Evolutionary conservation across 2,113 vertebrate species (phyloP).

Genomic region (Dendrocopos noguchii): DNA sequence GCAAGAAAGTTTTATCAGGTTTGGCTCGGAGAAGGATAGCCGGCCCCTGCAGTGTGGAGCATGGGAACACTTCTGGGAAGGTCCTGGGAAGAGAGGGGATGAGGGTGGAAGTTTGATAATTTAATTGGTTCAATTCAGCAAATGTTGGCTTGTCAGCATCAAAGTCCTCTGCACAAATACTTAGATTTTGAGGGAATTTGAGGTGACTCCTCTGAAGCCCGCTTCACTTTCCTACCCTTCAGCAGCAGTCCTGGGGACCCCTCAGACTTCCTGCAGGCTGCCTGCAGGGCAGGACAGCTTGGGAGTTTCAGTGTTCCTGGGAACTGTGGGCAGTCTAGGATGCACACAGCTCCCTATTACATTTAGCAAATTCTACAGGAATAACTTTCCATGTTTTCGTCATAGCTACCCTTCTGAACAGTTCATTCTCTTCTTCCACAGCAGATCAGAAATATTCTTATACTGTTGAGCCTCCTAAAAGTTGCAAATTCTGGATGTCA

Average conservation of each 20-base stretch:
- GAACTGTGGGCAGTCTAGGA: not conserved
- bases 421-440: not conserved
- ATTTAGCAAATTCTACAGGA: not conserved
- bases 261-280: not conserved
- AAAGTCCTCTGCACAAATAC: not conserved
- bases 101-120: not conserved
- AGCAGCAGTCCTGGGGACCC: not conserved
- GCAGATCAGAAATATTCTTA: not conserved
- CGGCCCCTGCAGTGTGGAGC: not conserved
- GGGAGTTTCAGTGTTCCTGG: not conserved
- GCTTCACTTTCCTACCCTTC: not conserved
- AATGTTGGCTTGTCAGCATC: not conserved
- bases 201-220: not conserved
- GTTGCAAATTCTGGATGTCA: not conserved
- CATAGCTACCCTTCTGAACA: not conserved
- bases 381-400: not conserved
- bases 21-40: not conserved
- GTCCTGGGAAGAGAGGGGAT: not conserved
- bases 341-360: not conserved
- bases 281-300: fast-evolving
- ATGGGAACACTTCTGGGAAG: not conserved
- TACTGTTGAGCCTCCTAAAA: not conserved
- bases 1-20: not conserved
- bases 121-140: not conserved
- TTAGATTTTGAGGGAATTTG: not conserved